phyloP scores from a whole-genome alignment of 2,888 invertebrate genomes.

The Athalia circularis region DNA sequence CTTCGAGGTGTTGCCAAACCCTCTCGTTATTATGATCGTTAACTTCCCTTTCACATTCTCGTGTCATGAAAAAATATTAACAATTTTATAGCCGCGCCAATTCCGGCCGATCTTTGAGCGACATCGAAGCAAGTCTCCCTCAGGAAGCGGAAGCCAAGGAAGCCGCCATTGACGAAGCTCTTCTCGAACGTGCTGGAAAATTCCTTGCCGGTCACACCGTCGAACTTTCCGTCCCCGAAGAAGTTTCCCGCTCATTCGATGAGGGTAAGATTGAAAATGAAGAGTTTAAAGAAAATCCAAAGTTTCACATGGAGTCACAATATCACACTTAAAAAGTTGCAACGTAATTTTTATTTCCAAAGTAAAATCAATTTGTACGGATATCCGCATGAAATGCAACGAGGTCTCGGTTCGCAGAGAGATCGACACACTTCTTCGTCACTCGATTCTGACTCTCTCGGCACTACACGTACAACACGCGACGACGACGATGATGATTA shows the following conservation, averaged over 20 bases:
- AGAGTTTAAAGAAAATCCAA: background rate
- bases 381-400: constrained; percentile 28
- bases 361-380: constrained; percentile 1
- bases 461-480: background rate
- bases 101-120: constrained; percentile 78
- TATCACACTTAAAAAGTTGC: too few species aligned
- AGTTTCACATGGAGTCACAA: too few species aligned
- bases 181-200: constrained; percentile 84
- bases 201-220: constrained; percentile 87
- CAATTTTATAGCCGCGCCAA: constrained; percentile 70
- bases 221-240: constrained; percentile 88
- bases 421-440: constrained; percentile 41
- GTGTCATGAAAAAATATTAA: too few species aligned
- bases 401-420: constrained; percentile 41
- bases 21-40: too few species aligned
- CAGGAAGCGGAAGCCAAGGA: constrained; percentile 85
- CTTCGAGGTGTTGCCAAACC: too few species aligned
- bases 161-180: constrained; percentile 82
- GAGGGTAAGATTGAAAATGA: constrained; percentile 80
- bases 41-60: too few species aligned
- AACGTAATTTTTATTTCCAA: background rate
- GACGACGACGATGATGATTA: background rate
- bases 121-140: constrained; percentile 79
- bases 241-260: constrained; percentile 86
- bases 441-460: constrained; percentile 20